These are phyloP conservation scores for Danio jaintianensis DNA, from an alignment of 2,797 vertebrate species.

Conservation along the genomic window DNA sequence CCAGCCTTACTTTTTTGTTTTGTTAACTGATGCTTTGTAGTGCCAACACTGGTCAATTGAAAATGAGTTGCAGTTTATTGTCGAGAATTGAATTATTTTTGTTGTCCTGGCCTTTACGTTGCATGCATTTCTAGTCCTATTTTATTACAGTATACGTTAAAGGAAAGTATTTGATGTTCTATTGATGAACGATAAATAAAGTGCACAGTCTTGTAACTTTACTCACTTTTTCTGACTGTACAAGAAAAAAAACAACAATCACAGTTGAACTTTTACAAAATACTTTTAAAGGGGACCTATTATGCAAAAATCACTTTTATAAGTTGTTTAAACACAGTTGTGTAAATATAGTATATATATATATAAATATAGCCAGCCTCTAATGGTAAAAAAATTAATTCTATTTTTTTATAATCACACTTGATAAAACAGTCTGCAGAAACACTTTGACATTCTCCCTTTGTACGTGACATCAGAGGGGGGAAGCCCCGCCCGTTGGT, in stretches of 20 bases:
- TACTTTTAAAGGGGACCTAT: no score
- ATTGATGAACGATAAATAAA: constrained; percentile 56
- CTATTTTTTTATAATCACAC: no score
- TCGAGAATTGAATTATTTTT: constrained; percentile 44
- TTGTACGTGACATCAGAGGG: no score
- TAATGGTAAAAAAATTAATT: no score
- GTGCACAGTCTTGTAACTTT: constrained; percentile 46
- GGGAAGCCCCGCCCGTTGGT: no score
- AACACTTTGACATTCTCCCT: no score
- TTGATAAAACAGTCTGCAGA: no score
- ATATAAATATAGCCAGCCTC: no score
- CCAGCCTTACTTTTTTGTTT: constrained; percentile 52
- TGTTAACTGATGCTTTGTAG: constrained; percentile 54
- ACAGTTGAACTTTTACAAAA: no score
- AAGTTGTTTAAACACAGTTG: no score
- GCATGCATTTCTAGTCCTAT: constrained; percentile 56
- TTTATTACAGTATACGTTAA: constrained; percentile 55
- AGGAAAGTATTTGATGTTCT: constrained; percentile 59
- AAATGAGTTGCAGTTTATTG: constrained; percentile 51
- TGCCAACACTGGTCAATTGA: constrained; percentile 50
- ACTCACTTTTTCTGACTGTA: constrained; percentile 31
- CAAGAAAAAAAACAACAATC: constrained; percentile 9
- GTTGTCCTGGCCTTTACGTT: constrained; percentile 45
- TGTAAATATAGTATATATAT: no score
- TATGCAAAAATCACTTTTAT: no score